A percentile compares a stretch with the other conserved stretches of the same genome.
Conservation (phyloP, 2,113 vertebrate genomes). For the Pantherophis guttatus region DNA sequence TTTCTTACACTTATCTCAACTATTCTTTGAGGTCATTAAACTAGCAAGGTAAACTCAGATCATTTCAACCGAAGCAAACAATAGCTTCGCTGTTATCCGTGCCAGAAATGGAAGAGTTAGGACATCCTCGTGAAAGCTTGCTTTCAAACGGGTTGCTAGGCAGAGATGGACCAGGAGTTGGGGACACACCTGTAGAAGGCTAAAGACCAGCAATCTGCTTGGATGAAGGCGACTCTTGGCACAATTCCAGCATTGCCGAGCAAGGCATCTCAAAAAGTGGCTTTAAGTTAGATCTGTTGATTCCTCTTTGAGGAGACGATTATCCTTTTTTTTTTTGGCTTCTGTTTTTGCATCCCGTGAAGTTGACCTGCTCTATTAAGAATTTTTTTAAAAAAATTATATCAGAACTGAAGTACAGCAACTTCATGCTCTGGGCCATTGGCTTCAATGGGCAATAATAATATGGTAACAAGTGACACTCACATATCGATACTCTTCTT, state of each 20-base stretch:
- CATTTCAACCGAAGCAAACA: conserved; percentile 56
- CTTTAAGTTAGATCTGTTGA: conserved; percentile 7
- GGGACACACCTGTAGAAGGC: conserved; percentile 39
- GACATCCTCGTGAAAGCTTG: conserved; percentile 18
- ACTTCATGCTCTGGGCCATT: background rate
- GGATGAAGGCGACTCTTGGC: background rate
- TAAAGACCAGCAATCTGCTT: conserved; percentile 18
- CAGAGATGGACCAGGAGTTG: conserved; percentile 11
- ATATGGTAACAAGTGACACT: background rate
- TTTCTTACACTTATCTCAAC: conserved; percentile 7
- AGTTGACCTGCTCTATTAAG: background rate
- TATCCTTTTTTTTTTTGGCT: background rate
- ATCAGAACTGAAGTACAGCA: background rate
- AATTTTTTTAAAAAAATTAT: background rate
- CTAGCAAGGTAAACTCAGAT: conserved; percentile 38
- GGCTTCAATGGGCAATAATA: background rate
- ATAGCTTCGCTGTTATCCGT: conserved; percentile 45
- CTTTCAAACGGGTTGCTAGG: conserved; percentile 29
- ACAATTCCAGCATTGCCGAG: conserved; percentile 5
- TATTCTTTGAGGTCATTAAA: conserved; percentile 50
- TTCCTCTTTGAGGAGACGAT: conserved; percentile 34
- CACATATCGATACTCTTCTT: background rate
- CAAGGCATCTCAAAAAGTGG: conserved; percentile 13
- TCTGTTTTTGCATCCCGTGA: background rate
- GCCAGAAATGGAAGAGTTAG: conserved; percentile 46